These are phyloP conservation scores for Valencia hispanica DNA, from an alignment of 2,797 vertebrate genomes.

Conservation along the genomic window DNA sequence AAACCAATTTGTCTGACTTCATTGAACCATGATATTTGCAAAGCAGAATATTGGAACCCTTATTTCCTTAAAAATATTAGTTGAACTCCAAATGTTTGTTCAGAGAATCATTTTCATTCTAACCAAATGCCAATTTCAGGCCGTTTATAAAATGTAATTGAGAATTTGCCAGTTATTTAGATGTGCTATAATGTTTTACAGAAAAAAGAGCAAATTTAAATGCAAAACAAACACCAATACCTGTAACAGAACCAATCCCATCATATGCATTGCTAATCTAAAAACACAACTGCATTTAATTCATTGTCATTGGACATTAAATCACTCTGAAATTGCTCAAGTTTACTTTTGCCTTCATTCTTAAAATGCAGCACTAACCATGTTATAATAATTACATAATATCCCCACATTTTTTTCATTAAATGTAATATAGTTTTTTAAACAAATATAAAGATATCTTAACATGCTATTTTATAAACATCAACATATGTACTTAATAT, in stretches of 20 bases:
- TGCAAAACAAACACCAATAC: background rate
- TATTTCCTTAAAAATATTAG: background rate
- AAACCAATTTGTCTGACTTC: constrained; percentile 10
- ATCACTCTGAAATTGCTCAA: background rate
- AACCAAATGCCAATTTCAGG: background rate
- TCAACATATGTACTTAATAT: background rate
- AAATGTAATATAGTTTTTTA: background rate
- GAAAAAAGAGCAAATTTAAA: background rate
- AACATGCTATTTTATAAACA: background rate
- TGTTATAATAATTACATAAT: background rate
- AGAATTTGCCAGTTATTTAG: background rate
- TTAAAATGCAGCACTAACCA: background rate
- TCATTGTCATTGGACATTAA: background rate
- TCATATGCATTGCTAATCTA: background rate
- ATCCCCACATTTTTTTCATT: no score
- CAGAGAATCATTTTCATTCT: background rate
- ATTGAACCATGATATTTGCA: background rate
- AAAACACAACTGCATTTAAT: background rate
- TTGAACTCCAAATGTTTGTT: background rate
- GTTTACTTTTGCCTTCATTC: background rate
- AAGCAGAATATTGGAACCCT: background rate
- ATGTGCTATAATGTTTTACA: background rate
- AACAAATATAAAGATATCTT: background rate
- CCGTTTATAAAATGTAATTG: background rate
- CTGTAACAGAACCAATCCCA: background rate